Percentiles rank a stretch among this genome's conserved stretches.
These are phyloP conservation scores for Tricholauxania praeusta DNA, from an alignment of 2,888 invertebrate species.

Conservation along the genomic window DNA sequence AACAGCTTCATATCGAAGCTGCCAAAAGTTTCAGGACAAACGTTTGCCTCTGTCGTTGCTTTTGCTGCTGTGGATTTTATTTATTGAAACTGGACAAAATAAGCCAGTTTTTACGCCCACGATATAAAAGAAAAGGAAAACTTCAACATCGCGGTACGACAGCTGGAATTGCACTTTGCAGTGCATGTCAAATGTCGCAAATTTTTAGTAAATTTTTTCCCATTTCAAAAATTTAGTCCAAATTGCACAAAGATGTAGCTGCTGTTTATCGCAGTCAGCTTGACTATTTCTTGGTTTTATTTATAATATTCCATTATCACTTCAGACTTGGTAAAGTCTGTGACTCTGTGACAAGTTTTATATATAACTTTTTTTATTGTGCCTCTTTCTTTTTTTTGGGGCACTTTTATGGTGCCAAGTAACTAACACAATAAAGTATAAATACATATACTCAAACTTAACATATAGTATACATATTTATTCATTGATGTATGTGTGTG, in stretches of 20 bases:
- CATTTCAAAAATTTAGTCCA: neutral
- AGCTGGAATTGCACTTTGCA: conserved; percentile 18
- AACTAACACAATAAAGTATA: no score
- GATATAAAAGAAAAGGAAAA: neutral
- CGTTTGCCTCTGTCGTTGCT: conserved; percentile 1
- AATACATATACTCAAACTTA: no score
- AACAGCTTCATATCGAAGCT: conserved; percentile 15
- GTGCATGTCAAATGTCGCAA: conserved; percentile 12
- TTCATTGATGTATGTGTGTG: no score
- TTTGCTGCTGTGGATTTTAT: neutral
- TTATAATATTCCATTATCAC: conserved; percentile 27
- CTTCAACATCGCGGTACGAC: conserved; percentile 17
- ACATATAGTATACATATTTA: no score
- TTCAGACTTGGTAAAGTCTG: conserved; percentile 29
- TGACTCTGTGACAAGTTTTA: conserved; percentile 25
- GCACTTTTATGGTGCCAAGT: no score
- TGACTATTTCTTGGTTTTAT: neutral
- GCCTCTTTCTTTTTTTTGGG: neutral
- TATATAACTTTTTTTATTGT: conserved; percentile 1
- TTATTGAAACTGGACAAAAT: neutral
- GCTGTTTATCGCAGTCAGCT: neutral
- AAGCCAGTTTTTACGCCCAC: conserved; percentile 18
- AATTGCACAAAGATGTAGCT: conserved; percentile 13
- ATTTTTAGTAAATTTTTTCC: no score
- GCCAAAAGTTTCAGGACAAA: conserved; percentile 31